A percentile compares a stretch with the other conserved stretches of the same genome.
phyloP scores from a whole-genome alignment of 2,888 invertebrate species.

The Tillus elongatus region DNA sequence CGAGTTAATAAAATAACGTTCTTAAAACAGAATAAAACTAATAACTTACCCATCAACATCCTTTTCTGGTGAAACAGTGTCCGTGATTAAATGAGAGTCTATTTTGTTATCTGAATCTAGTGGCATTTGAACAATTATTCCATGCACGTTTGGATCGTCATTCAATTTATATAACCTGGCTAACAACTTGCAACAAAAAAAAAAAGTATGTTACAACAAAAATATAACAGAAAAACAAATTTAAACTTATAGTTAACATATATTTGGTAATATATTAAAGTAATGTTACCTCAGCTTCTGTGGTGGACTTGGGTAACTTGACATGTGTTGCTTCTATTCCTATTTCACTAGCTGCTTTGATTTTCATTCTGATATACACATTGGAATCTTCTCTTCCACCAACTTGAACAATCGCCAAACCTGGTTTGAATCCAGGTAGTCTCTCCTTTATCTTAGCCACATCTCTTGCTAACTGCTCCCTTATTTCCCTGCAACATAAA shows the following conservation, averaged over 20 bases:
- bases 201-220: background rate
- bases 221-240: too few species aligned
- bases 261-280: background rate
- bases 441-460: conserved; percentile 51
- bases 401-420: conserved; percentile 90
- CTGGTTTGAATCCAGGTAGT: conserved; percentile 57
- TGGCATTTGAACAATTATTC: conserved; percentile 96
- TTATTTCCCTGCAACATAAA: conserved; percentile 54
- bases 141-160: conserved; percentile 74
- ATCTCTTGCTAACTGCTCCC: conserved; percentile 56
- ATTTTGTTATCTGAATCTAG: conserved; percentile 75
- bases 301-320: conserved; percentile 67
- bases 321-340: conserved; percentile 79
- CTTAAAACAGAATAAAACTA: too few species aligned
- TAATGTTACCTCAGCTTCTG: conserved; percentile 62
- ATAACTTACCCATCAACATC: conserved; percentile 93
- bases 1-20: too few species aligned
- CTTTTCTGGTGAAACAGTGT: conserved; percentile 79
- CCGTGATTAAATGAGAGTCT: conserved; percentile 78
- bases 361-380: conserved; percentile 95
- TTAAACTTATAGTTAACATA: too few species aligned
- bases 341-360: conserved; percentile 83
- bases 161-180: conserved; percentile 67
- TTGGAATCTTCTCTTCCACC: conserved; percentile 95
- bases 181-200: conserved; percentile 48